Percentiles rank a stretch among this genome's conserved stretches.
phyloP scores from a whole-genome alignment of 2,113 vertebrate species.

The Oplegnathus fasciatus region DNA sequence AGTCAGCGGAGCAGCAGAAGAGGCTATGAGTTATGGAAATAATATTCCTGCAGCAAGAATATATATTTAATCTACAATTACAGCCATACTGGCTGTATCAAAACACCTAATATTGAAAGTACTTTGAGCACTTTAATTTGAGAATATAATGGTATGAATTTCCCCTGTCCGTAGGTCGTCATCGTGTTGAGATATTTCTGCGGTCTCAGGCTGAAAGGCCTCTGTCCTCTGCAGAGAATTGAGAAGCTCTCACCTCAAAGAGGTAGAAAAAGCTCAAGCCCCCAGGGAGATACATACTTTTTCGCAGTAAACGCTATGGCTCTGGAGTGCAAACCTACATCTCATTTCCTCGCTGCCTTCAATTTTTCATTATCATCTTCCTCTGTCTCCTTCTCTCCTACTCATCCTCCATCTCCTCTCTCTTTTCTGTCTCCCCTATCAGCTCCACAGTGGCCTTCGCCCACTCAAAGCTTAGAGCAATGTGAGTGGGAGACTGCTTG shows the following conservation, averaged over 20 bases:
- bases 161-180: constrained; percentile 49
- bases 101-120: background rate
- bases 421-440: constrained; percentile 80
- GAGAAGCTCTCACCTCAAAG: constrained; percentile 46
- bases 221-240: constrained; percentile 49
- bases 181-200: constrained; percentile 68
- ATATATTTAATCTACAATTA: background rate
- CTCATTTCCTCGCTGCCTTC: constrained; percentile 79
- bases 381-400: constrained; percentile 78
- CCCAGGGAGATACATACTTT: constrained; percentile 56
- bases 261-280: constrained; percentile 46
- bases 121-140: background rate
- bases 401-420: constrained; percentile 78
- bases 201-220: constrained; percentile 63
- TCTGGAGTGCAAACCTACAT: constrained; percentile 77
- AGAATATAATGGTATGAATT: constrained; percentile 22
- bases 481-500: constrained; percentile 81
- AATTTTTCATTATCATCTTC: constrained; percentile 81
- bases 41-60: background rate
- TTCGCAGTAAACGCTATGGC: constrained; percentile 53
- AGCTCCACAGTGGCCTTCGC: constrained; percentile 84
- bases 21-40: background rate
- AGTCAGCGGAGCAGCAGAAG: background rate
- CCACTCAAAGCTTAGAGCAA: constrained; percentile 85
- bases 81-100: background rate